These are phyloP conservation scores for Sebastes paucispinis DNA, from an alignment of 2,797 vertebrate species.

Conservation along the genomic window DNA sequence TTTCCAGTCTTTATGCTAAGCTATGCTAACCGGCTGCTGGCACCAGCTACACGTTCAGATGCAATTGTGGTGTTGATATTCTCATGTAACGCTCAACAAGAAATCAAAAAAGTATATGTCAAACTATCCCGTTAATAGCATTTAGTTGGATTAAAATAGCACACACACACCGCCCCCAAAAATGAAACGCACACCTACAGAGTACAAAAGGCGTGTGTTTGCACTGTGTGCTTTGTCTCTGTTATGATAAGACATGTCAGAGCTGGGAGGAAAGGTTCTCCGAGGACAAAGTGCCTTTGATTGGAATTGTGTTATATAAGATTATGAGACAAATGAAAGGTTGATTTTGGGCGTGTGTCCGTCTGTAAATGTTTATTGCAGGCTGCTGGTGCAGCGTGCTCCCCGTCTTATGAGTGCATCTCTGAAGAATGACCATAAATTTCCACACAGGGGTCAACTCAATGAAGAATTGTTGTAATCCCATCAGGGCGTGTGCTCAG, in stretches of 20 bases:
- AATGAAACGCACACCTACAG: not conserved
- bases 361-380: conserved; percentile 39
- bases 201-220: not conserved
- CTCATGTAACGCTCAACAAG: not conserved
- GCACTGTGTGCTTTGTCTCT: not conserved
- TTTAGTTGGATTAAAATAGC: conserved; percentile 13
- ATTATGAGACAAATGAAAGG: conserved; percentile 50
- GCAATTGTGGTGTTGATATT: not conserved
- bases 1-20: not conserved
- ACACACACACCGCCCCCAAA: not conserved
- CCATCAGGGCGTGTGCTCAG: not conserved
- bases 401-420: not conserved
- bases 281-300: conserved; percentile 56
- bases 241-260: conserved; percentile 27
- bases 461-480: not conserved
- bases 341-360: conserved; percentile 57
- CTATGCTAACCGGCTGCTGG: not conserved
- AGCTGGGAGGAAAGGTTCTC: conserved; percentile 36
- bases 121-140: not conserved
- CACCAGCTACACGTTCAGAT: not conserved
- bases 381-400: conserved; percentile 14
- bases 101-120: not conserved
- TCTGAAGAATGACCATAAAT: conserved; percentile 1
- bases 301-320: conserved; percentile 68
- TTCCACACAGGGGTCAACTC: not conserved